Base-by-base conservation (phyloP, 2,888 invertebrate genomes). In the Campoplex nolae region DNA sequence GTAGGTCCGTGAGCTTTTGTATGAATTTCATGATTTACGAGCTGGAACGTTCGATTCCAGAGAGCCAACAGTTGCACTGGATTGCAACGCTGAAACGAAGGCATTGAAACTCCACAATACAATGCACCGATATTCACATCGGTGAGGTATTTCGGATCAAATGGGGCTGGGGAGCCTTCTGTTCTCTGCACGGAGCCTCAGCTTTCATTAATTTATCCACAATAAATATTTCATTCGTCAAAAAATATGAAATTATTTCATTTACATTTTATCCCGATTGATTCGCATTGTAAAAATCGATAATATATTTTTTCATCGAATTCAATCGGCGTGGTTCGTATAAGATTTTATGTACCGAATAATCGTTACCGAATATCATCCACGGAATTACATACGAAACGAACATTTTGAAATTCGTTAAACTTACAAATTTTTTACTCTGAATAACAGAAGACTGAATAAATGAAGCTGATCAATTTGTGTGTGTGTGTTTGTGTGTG, bases 1-100 rank as follows among this genome's bases (percentile, higher is more conserved):
- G 73, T 2, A 74, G 38, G 54, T 54, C 56, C 71, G 48, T 42
- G 70, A 35, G 58, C 45, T 58, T 71, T 58, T 56, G 83, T 62
- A 48, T 48, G 68, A 18, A 82, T 82, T 56, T 74, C 56, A 67
- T 73, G 78, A 85, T 85, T 82, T 78, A 82, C 78, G 85, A 77
- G 78, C 68, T 54, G 68, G 13, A 78, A 82, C 78, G 74, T 82
- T 78, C 77, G 82, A 81, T 82, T 78, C 73, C 73, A 73, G 82
- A 75, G 77, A 51, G 38, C 51, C 58, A 77, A 74, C 73, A 82
- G 85, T 77, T 77, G 81, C 85, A 81, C 77, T 76, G 67, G 38
- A 77, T 77, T 54, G 76, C 68, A 65, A 48, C n/a, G 58, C 79
- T 42, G 48, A 54, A 65, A 67, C 67, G 56, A 48, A 73, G 48